Percentiles rank a stretch among this genome's conserved stretches.
These are phyloP conservation scores for Camelus dromedarius DNA, from an alignment of 2,113 vertebrate genomes.

Conservation along the genomic window DNA sequence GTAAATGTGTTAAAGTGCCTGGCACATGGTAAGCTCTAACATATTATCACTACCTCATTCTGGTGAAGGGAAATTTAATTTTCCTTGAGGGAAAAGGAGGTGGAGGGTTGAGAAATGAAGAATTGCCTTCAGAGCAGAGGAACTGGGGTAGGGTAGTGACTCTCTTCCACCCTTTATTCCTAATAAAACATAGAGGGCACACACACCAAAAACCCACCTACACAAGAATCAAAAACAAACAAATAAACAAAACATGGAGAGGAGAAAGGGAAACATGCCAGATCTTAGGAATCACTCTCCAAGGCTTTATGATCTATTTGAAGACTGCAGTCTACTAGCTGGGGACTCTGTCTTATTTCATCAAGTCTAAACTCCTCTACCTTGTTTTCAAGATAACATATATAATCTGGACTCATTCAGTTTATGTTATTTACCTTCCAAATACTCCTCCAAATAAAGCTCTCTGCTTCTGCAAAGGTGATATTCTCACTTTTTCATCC, in stretches of 20 bases:
- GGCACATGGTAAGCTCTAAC: background rate
- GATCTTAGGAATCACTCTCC: background rate
- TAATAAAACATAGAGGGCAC: background rate
- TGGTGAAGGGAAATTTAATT: conserved; percentile 29
- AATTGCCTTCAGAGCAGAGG: background rate
- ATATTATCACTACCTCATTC: background rate
- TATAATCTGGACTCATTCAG: background rate
- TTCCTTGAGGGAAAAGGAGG: background rate
- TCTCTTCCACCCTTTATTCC: background rate
- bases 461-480: background rate
- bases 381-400: background rate
- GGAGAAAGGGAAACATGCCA: background rate
- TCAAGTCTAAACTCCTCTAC: background rate
- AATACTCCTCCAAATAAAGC: background rate
- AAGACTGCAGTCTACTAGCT: background rate
- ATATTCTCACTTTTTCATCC: background rate
- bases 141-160: background rate
- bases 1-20: background rate
- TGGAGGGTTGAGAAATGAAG: background rate
- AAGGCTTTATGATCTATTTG: background rate
- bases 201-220: rapidly evolving
- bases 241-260: background rate
- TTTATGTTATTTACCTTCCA: background rate
- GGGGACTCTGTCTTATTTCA: background rate
- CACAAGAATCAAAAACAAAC: background rate